Evolutionary conservation across 1,140 invertebrate species (phyloP).

Genomic region (Zelostemma sp.): DNA sequence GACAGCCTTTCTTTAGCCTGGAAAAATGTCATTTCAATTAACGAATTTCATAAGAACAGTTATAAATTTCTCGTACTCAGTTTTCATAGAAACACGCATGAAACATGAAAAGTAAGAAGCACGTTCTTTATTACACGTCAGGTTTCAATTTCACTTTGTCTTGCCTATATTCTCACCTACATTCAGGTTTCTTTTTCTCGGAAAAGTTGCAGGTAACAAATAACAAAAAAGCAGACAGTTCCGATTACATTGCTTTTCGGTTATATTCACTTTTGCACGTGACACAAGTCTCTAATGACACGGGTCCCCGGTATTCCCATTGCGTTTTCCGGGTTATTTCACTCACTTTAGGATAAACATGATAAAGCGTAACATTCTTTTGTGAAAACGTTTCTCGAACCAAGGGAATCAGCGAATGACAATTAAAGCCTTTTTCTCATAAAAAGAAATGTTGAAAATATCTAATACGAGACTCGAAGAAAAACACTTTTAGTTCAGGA

Average conservation of each 20-base stretch:
- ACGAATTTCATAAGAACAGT: background rate
- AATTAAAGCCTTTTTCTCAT: too few species aligned
- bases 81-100: background rate
- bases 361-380: background rate
- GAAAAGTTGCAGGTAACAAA: conserved; percentile 38
- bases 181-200: conserved; percentile 35
- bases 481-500: conserved; percentile 26
- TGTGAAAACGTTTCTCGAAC: too few species aligned
- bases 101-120: conserved; percentile 33
- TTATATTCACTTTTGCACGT: conserved; percentile 48
- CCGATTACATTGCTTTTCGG: conserved; percentile 44
- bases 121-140: conserved; percentile 49
- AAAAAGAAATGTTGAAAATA: conserved; percentile 1
- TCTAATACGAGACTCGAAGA: conserved; percentile 14
- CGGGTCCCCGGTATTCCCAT: conserved; percentile 38
- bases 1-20: too few species aligned
- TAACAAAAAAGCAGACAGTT: conserved; percentile 35
- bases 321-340: conserved; percentile 42
- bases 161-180: too few species aligned
- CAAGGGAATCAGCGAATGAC: too few species aligned
- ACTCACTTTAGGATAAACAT: conserved; percentile 6
- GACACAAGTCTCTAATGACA: conserved; percentile 38
- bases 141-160: conserved; percentile 47
- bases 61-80: background rate
- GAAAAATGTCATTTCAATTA: too few species aligned